Conservation (phyloP, 1,140 invertebrate species). For the Tetramorium simillimum region DNA sequence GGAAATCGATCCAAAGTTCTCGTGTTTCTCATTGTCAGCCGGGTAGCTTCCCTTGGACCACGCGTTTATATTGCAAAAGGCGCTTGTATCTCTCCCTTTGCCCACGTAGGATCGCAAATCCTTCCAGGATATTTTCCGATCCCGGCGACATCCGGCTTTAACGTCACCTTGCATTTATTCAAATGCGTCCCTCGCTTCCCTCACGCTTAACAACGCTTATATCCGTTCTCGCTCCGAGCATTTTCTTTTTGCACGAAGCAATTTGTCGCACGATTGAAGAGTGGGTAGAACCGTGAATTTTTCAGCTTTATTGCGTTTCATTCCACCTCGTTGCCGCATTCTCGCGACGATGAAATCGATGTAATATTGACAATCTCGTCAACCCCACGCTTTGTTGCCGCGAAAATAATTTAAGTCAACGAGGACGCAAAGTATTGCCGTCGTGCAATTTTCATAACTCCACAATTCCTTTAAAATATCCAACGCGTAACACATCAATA, state of each 20-base stretch:
- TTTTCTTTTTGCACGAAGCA: slow-evolving; percentile 49
- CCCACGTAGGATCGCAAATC: slow-evolving; percentile 61
- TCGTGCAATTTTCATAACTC: slow-evolving; percentile 28
- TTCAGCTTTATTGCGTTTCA: slow-evolving; percentile 51
- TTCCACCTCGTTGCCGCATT: slow-evolving; percentile 49
- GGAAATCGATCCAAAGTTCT: slow-evolving; percentile 44
- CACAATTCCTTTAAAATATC: slow-evolving; percentile 27
- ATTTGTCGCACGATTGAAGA: slow-evolving; percentile 54
- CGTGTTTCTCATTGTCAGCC: slow-evolving; percentile 64
- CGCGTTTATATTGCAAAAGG: slow-evolving; percentile 67
- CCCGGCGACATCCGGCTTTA: slow-evolving; percentile 67
- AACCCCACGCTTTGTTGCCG: slow-evolving; percentile 22
- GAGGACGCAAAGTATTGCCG: background rate
- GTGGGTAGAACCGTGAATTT: slow-evolving; percentile 26
- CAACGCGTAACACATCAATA: background rate
- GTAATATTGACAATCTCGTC: slow-evolving; percentile 49
- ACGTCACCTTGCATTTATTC: slow-evolving; percentile 66
- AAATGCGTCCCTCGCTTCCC: slow-evolving; percentile 30
- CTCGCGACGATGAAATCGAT: slow-evolving; percentile 37
- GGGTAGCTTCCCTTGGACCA: slow-evolving; percentile 34
- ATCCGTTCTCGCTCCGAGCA: slow-evolving; percentile 43
- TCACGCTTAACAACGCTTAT: slow-evolving; percentile 46
- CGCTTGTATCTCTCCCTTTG: slow-evolving; percentile 56
- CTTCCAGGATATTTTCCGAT: slow-evolving; percentile 70
- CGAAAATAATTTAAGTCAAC: slow-evolving; percentile 29